Conservation (phyloP, 2,113 vertebrate species). For the Nestor notabilis region DNA sequence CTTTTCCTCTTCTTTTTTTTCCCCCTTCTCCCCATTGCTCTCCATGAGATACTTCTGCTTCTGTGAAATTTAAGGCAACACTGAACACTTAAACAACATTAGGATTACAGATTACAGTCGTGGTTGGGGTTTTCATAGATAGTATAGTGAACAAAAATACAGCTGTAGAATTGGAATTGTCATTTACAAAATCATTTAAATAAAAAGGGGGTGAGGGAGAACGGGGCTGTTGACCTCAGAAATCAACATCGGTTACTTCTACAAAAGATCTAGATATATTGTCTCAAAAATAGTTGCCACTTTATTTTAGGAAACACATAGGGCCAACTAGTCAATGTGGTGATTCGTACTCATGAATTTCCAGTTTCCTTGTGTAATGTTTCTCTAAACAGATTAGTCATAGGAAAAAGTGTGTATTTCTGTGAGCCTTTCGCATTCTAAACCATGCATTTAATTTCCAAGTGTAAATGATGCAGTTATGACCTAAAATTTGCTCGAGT, state of each 20-base stretch:
- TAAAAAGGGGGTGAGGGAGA: accelerated
- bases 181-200: neutral
- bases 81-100: neutral
- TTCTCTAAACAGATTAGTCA: neutral
- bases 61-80: neutral
- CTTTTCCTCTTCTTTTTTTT: neutral
- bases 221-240: neutral
- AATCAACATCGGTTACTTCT: neutral
- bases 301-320: neutral
- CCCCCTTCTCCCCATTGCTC: neutral
- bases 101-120: neutral
- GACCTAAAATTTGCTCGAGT: neutral
- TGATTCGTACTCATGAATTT: neutral
- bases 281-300: neutral
- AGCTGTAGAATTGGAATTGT: neutral
- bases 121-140: neutral
- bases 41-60: neutral
- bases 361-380: neutral
- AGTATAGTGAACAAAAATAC: neutral
- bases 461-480: neutral
- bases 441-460: neutral
- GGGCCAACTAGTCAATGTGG: neutral
- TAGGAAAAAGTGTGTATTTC: neutral
- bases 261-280: accelerated
- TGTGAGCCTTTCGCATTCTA: neutral